Conservation (phyloP, 2,113 vertebrate genomes). For the Galemys pyrenaicus region DNA sequence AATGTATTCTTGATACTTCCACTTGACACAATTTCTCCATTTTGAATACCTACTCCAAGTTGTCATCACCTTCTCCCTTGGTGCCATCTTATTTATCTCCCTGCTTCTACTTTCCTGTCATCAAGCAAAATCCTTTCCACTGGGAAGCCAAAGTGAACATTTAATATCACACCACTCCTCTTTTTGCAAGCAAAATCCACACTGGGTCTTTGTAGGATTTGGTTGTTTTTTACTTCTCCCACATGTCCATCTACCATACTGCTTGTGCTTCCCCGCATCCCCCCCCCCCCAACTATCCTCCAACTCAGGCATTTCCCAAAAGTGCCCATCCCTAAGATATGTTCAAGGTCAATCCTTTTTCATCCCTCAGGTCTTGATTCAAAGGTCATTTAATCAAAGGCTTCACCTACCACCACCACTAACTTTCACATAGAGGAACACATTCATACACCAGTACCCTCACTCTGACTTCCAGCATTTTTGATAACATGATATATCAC, state of each 20-base stretch:
- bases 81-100: neutral
- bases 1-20: neutral
- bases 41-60: neutral
- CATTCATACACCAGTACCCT: neutral
- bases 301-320: neutral
- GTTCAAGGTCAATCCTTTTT: neutral
- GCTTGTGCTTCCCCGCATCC: neutral
- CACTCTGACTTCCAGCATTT: neutral
- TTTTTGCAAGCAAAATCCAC: neutral
- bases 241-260: accelerated
- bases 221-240: neutral
- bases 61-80: neutral
- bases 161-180: neutral
- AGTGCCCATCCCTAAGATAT: accelerated
- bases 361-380: neutral
- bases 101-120: neutral
- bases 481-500: neutral
- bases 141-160: neutral
- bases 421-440: neutral
- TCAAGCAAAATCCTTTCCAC: neutral
- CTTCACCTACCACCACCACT: neutral
- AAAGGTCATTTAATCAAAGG: neutral
- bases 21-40: neutral
- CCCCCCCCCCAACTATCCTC: no score
- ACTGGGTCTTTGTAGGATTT: neutral